Evolutionary conservation across 1,140 invertebrate genomes (phyloP).

Genomic region (Trichonephila clavata): DNA sequence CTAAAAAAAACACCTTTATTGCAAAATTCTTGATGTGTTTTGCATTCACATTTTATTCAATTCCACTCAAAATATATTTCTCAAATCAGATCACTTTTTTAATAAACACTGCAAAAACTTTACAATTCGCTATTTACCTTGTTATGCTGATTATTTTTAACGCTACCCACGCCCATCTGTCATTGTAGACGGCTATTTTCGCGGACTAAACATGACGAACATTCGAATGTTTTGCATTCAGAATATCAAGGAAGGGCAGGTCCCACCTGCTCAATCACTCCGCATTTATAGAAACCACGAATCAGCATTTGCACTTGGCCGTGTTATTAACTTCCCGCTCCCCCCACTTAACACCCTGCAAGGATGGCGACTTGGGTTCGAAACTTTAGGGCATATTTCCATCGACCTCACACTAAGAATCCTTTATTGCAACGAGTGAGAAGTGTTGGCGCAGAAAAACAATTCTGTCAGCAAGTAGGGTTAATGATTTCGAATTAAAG

Average conservation of each 20-base stretch:
- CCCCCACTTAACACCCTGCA: background rate
- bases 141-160: background rate
- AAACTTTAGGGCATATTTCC: background rate
- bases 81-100: too few species aligned
- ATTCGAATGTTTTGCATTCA: background rate
- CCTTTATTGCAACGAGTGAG: background rate
- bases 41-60: too few species aligned
- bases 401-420: background rate
- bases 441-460: background rate
- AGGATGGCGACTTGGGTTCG: background rate
- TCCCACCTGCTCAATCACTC: constrained; percentile 39
- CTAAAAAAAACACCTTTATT: too few species aligned
- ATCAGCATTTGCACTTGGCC: constrained; percentile 58
- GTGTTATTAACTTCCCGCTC: constrained; percentile 39
- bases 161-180: constrained; percentile 1
- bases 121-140: background rate
- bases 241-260: constrained; percentile 20
- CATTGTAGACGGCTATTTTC: background rate
- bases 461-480: background rate
- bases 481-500: constrained; percentile 17
- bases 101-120: too few species aligned
- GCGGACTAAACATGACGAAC: background rate
- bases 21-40: too few species aligned
- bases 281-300: constrained; percentile 3
- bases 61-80: too few species aligned